Evolutionary conservation across 1,140 invertebrate species (phyloP), one percentile per base, ranked within the genome.

Genomic region (Cydia strobilella): DNA sequence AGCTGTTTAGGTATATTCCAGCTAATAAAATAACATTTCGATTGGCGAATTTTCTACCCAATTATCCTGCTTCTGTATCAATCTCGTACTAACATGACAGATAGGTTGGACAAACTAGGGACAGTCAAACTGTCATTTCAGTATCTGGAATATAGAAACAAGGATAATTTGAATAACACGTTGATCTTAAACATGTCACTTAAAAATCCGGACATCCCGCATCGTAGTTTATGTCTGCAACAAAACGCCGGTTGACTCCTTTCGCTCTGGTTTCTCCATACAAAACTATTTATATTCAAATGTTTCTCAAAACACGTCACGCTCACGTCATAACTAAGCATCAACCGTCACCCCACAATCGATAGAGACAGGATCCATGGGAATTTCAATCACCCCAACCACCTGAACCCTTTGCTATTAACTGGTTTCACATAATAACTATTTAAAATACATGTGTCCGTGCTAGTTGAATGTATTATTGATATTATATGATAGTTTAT

Each of bases 401-500:
- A 83, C 81, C 84, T 84, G 79, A 83, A 83, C 83, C 84, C 83
- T 80, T 85, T 81, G 80, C 84, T 79, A 86, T 86, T 84, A 92
- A 92, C 90, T 88, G 89, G 90, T 92, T 92, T 81, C 84, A 79
- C 82, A 91, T 90, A 92, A 92, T 92, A 89, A 85, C 86, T 87
- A 87, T 92, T 92, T 92, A 90, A 89, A 92, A 92, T 92, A 92
- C 90, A 92, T 92, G 85, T 92, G 89, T 92, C 88, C 84, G 84
- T 84, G 77, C 82, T 86, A 83, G 80, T 77, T 86, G 86, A 86
- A 89, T 85, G 85, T 88, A 91, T 90, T 92, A 92, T 92, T 90
- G 90, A 92, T 92, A 92, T 92, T 90, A 90, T 91, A 92, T 92
- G 88, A 92, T 91, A 91, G 89, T 92, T 92, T 92, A 91, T 90